Conservation (phyloP, 2,888 invertebrate species). For the Prenolepis imparis region DNA sequence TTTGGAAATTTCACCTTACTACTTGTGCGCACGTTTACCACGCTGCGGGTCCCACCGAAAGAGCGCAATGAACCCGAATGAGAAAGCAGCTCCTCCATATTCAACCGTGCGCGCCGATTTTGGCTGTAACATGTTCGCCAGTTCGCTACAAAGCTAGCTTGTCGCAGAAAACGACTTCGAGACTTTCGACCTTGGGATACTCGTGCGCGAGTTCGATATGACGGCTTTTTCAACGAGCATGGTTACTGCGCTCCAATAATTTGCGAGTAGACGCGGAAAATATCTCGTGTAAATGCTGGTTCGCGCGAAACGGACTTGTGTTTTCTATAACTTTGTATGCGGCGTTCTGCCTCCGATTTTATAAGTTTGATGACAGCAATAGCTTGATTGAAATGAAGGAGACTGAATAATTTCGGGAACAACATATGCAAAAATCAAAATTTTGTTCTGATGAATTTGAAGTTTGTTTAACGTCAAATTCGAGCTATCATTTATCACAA, state of each 20-base stretch:
- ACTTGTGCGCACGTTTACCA: constrained; percentile 47
- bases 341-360: background rate
- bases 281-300: constrained; percentile 13
- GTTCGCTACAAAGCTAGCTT: background rate
- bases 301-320: constrained; percentile 27
- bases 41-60: constrained; percentile 65
- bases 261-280: constrained; percentile 48
- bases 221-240: constrained; percentile 54
- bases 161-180: constrained; percentile 38
- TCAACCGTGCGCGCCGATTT: constrained; percentile 25
- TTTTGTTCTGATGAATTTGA: constrained; percentile 1
- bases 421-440: background rate
- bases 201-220: constrained; percentile 44
- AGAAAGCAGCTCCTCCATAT: constrained; percentile 62
- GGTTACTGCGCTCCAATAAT: constrained; percentile 56
- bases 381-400: background rate
- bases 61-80: constrained; percentile 68
- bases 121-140: constrained; percentile 6
- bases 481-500: background rate
- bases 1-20: constrained; percentile 71
- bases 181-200: constrained; percentile 46
- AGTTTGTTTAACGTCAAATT: background rate
- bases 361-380: background rate
- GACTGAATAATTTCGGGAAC: background rate
- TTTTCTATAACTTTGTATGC: constrained; percentile 20